Evolutionary conservation across 2,888 invertebrate species (phyloP), one percentile per base, ranked within the genome.

Genomic region (Harpalus rufipes): DNA sequence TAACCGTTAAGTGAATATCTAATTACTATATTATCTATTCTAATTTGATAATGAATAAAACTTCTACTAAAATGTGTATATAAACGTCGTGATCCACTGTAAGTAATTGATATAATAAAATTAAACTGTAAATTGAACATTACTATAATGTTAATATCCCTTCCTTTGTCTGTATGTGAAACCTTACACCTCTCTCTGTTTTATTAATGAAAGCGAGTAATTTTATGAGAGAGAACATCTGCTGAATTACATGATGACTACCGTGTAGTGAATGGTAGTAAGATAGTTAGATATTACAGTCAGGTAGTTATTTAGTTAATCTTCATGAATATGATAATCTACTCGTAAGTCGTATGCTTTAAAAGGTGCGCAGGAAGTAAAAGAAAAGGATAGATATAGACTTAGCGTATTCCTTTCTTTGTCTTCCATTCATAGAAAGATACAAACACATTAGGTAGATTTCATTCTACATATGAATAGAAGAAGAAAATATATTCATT

Each of bases 271-370:
- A 72, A 21, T 18, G 39, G n/a, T 25, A n/a, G 3, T 68, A 68
- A 39, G 39, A 51, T 74, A 51, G 74, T 58, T 61, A 41, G 16
- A 63, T 65, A 81, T 81, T 81, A 61, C 6, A 63, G 81, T 81
- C 81, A 81, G 81, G 81, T 81, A 81, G 56, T 44, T 78, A 32
- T 63, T 81, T 63, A 81, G 18, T 5, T 81, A 81, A 81, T 44
- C 81, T 44, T 81, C 65, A 81, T 81, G 63, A 81, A 81, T 81
- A 81, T 81, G 81, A 7, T 63, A 81, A 81, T 81, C 12, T n/a
- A 18, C 14, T 39, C 58, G 56, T 78, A 58, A 44, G 21, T 65
- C 7, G 61, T 39, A 65, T 41, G 81, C 80, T 80, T 59, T 61
- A 81, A 81, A 81, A 63, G 81, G 81, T 61, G 59, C n/a, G 51